These are phyloP conservation scores for Ctenoplectra terminalis DNA, from an alignment of 1,140 invertebrate species.

Conservation along the genomic window DNA sequence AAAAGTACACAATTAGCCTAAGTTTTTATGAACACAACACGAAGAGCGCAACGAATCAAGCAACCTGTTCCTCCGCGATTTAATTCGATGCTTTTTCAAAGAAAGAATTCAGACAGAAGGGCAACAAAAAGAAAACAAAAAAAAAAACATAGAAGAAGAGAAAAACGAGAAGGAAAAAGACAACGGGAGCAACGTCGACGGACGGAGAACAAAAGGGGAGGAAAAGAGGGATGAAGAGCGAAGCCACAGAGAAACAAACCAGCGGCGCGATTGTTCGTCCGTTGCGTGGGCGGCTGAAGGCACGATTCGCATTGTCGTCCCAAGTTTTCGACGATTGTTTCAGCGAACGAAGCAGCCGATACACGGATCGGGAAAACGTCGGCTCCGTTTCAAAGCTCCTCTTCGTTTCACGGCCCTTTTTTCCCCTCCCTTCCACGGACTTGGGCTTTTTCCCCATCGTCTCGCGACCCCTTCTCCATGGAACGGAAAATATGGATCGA, in stretches of 20 bases:
- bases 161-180: background rate
- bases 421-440: too few species aligned
- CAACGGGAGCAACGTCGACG: slow-evolving; percentile 17
- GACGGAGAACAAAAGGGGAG: slow-evolving; percentile 24
- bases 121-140: background rate
- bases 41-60: too few species aligned
- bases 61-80: slow-evolving; percentile 6
- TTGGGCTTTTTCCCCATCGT: background rate
- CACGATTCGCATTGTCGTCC: slow-evolving; percentile 38
- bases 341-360: slow-evolving; percentile 44
- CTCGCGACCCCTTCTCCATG: too few species aligned
- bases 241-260: slow-evolving; percentile 3
- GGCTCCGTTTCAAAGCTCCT: slow-evolving; percentile 17
- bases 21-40: too few species aligned
- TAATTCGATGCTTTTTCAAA: slow-evolving; percentile 27
- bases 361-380: slow-evolving; percentile 39
- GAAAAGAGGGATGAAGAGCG: background rate
- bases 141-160: background rate
- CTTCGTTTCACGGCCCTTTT: background rate
- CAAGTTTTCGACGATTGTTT: slow-evolving; percentile 55
- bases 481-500: background rate
- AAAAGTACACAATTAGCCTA: too few species aligned
- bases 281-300: slow-evolving; percentile 16
- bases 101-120: background rate
- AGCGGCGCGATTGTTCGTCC: slow-evolving; percentile 25